Evolutionary conservation across 1,140 invertebrate species (phyloP), one percentile per base, ranked within the genome.

Genomic region (Hylaeus anthracinus): DNA sequence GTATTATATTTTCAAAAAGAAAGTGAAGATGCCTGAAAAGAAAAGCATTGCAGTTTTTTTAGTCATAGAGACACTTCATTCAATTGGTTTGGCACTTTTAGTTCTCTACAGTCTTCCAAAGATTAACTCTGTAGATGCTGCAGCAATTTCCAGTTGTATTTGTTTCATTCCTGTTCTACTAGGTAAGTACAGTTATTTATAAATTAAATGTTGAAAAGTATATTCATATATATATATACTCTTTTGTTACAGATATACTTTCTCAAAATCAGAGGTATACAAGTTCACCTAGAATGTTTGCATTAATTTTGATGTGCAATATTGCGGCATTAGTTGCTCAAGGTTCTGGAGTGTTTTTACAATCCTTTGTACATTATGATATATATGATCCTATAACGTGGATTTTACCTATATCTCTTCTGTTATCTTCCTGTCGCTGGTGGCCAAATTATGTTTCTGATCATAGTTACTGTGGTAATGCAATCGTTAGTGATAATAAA

Each of bases 61-160:
- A 70, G 80, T 97, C 15, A 95, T 97, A 79, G 98, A 99, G 94
- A 96, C 96, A 1, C 89, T 97, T 0, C 97, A 98, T 88, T 96
- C 96, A 0, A 94, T 97, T 71, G 98, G 98, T 26, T 90, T 98
- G 58, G 96, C 96, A 1, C 90, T 98, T 37, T 92, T 99, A 48
- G 95, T 98, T 84, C 97, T 98, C 90, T 94, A 96, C 51, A 95
- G 98, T 26, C 94, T 99, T 15, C 98, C 98, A 1, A 95, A 97
- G 89, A 92, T 99, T 37, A 97, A 98, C 92, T 96, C 98, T 9
- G 95, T 98, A n/a, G 97, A 98, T 93, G 97, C 96, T 5, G 96
- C 97, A 10, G 97, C 98, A 95, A 93, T 98, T 39, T 98, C 98
- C 8, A 98, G 98, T 93, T 98, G 97, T 87, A 94, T 98, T 55